Base-by-base conservation (phyloP, 2,797 vertebrate species). In the Peromyscus nudipes region DNA sequence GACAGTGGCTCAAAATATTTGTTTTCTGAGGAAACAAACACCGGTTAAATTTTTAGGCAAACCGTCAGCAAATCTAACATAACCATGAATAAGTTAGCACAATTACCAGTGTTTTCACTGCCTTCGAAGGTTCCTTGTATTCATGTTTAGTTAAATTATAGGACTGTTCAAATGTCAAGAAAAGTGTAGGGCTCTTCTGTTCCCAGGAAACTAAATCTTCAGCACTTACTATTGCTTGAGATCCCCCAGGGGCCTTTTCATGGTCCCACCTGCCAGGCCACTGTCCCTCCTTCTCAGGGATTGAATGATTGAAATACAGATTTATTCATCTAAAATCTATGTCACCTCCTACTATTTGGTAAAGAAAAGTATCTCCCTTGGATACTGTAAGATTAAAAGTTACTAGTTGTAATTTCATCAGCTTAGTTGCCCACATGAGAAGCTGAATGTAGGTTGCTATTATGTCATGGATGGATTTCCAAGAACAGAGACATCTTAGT, bases 11-110 rank as follows among this genome's bases (percentile, higher is more conserved):
- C 76, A 90, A 93, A 92, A 55, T 88, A 79, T 75, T 86, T 55
- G 34, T 79, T 95, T 96, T 92, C 88, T 75, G 16, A 62, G 49
- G 34, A 84, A 1, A 17, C 23, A 84, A 1, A 17, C 19, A 27
- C 60, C 71, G 64, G 55, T 88, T 85, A 90, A 75, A 60, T 94
- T 97, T 55, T 95, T 89, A 96, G 94, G 52, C 69, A 95, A 96
- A 84, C 95, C 82, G 80, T 96, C 82, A 81, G 94, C 57, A 96
- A 96, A 81, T 19, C 9, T n/a, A 95, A 86, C 79, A 92, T 85
- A 94, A 37, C 17, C 23, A 76, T 82, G 27, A 91, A 11, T 49
- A 79, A 81, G 14, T 76, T 12, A 92, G 25, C 40, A 69, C 19
- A 60, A 52, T 84, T 87, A 60, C 13, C 83, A 52, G 82, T 89